phyloP scores from a whole-genome alignment of 2,113 vertebrate genomes.

The Connochaetes taurinus region DNA sequence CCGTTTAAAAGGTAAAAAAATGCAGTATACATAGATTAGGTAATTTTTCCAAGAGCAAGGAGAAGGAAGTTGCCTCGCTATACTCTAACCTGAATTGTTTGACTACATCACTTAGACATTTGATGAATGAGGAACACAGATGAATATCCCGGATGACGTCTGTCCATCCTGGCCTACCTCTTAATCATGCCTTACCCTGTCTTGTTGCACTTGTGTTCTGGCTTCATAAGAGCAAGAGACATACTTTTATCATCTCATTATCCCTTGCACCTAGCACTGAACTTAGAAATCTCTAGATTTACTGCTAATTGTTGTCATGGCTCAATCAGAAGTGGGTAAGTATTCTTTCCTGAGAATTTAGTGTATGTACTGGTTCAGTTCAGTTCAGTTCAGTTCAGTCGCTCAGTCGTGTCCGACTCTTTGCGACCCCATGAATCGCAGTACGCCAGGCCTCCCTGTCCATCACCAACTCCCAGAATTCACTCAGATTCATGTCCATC shows the following conservation, averaged over 20 bases:
- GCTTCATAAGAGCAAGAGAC: not conserved
- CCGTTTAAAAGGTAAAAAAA: not conserved
- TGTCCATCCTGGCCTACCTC: not conserved
- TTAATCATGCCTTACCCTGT: not conserved
- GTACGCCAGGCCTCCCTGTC: too few relatives aligned
- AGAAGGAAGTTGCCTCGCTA: not conserved
- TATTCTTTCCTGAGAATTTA: not conserved
- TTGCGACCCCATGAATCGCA: too few relatives aligned
- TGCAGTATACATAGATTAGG: not conserved
- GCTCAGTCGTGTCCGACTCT: too few relatives aligned
- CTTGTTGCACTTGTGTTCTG: not conserved
- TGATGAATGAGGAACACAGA: not conserved
- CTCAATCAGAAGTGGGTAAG: not conserved
- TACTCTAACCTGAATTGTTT: not conserved
- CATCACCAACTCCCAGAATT: too few relatives aligned
- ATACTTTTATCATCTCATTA: not conserved
- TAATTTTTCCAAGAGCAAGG: not conserved
- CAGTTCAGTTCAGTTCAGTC: too few relatives aligned
- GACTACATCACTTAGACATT: not conserved
- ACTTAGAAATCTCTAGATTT: not conserved
- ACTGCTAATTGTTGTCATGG: not conserved
- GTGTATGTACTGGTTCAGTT: not conserved
- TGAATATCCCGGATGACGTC: not conserved
- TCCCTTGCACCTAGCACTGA: not conserved
- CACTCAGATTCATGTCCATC: too few relatives aligned